phyloP scores from a whole-genome alignment of 2,113 vertebrate species.

The Elaphurus davidianus region DNA sequence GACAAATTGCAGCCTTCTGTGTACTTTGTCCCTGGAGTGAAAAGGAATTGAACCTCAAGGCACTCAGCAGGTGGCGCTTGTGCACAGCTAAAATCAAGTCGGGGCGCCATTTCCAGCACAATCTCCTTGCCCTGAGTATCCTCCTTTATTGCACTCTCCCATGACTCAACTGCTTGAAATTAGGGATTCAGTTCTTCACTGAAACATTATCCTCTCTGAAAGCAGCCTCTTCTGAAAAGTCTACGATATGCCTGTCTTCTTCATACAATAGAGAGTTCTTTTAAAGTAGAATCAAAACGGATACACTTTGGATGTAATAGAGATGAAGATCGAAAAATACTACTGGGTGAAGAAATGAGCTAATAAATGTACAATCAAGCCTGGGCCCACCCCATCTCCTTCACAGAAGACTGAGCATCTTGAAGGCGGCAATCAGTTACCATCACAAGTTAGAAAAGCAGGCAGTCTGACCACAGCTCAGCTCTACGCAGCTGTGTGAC shows the following conservation, averaged over 20 bases:
- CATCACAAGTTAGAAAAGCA: slow-evolving; percentile 12
- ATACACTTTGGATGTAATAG: not conserved
- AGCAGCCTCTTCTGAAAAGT: slow-evolving; percentile 32
- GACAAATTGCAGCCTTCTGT: not conserved
- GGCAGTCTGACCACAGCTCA: not conserved
- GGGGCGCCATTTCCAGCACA: not conserved
- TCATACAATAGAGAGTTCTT: not conserved
- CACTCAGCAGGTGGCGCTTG: slow-evolving; percentile 56
- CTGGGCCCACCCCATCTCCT: not conserved
- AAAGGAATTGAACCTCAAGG: not conserved
- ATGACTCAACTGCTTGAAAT: not conserved
- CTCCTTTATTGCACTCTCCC: not conserved
- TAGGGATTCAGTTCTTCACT: not conserved
- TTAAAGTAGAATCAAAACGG: not conserved
- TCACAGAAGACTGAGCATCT: not conserved
- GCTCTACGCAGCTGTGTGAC: not conserved
- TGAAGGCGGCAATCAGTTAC: not conserved
- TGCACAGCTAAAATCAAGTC: not conserved
- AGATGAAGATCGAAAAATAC: not conserved
- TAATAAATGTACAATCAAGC: not conserved
- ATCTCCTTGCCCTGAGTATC: not conserved
- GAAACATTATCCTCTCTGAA: slow-evolving; percentile 28
- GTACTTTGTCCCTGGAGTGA: not conserved
- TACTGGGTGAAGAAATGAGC: not conserved
- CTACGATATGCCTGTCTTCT: not conserved